Conservation (phyloP, 1,140 invertebrate genomes). For the Drosophila repletoides region DNA sequence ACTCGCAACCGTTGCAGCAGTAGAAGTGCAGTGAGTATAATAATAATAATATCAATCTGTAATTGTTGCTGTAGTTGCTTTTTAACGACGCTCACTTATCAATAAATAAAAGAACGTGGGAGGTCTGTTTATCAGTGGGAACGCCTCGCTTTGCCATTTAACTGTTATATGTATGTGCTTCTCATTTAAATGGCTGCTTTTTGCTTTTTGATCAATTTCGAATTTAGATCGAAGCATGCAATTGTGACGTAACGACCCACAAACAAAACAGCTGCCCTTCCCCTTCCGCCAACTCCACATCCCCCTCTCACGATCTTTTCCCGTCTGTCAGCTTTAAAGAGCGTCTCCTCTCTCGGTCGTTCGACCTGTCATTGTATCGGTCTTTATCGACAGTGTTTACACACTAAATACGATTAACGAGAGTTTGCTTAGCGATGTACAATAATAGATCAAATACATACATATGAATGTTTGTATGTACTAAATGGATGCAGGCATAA, state of each 20-base stretch:
- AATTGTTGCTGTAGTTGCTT: constrained; percentile 29
- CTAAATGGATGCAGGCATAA: too few relatives aligned
- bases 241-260: constrained; percentile 55
- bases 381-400: constrained; percentile 10
- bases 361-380: background rate
- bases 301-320: constrained; percentile 21
- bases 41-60: constrained; percentile 19
- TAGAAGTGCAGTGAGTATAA: constrained; percentile 25
- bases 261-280: constrained; percentile 5
- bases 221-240: constrained; percentile 49
- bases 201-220: constrained; percentile 46
- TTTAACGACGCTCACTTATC: constrained; percentile 18
- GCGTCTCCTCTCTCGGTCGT: background rate
- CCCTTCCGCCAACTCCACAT: background rate
- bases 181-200: background rate
- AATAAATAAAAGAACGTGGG: constrained; percentile 41
- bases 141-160: constrained; percentile 46
- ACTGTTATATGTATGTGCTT: constrained; percentile 30
- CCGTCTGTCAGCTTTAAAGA: constrained; percentile 19
- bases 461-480: background rate
- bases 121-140: constrained; percentile 22
- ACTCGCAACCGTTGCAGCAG: constrained; percentile 10
- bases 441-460: constrained; percentile 3
- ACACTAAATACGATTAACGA: constrained; percentile 5
- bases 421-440: constrained; percentile 2